Conservation (phyloP, 2,888 invertebrate species). For the Charanyca ferruginea region DNA sequence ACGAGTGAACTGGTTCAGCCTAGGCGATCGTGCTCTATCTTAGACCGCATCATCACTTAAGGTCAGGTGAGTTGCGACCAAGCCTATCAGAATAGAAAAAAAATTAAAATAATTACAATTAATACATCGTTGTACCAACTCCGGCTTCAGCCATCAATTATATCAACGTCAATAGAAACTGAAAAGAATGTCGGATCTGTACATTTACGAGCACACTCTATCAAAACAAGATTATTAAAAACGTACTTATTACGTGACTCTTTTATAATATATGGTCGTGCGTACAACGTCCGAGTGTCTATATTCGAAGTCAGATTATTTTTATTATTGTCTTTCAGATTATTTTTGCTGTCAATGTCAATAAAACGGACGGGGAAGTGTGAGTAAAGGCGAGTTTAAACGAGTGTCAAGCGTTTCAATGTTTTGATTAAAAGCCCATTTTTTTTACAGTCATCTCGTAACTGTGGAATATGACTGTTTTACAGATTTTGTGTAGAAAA, state of each 20-base stretch:
- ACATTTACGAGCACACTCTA: constrained; percentile 50
- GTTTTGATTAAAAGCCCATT: not conserved
- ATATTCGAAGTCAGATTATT: constrained; percentile 68
- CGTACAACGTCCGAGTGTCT: constrained; percentile 61
- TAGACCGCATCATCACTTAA: no score
- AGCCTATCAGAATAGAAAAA: not conserved
- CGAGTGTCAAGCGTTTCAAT: not conserved
- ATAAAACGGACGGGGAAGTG: constrained; percentile 65
- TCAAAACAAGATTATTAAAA: constrained; percentile 64
- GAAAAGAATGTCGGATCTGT: constrained; percentile 56
- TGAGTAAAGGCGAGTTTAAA: constrained; percentile 49
- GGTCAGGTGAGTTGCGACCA: no score
- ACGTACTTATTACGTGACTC: constrained; percentile 56
- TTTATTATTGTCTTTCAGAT: constrained; percentile 72
- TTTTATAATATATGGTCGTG: constrained; percentile 62
- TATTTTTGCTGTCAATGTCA: constrained; percentile 77
- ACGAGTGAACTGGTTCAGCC: no score
- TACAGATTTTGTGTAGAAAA: no score
- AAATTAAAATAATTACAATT: not conserved
- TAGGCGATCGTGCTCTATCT: no score
- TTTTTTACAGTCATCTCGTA: no score
- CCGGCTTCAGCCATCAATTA: constrained; percentile 47
- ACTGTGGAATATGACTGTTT: no score
- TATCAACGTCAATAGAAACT: constrained; percentile 24
- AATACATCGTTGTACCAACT: constrained; percentile 5